Evolutionary conservation across 1,140 invertebrate species (phyloP).

Genomic region (Probaryconus sp.): DNA sequence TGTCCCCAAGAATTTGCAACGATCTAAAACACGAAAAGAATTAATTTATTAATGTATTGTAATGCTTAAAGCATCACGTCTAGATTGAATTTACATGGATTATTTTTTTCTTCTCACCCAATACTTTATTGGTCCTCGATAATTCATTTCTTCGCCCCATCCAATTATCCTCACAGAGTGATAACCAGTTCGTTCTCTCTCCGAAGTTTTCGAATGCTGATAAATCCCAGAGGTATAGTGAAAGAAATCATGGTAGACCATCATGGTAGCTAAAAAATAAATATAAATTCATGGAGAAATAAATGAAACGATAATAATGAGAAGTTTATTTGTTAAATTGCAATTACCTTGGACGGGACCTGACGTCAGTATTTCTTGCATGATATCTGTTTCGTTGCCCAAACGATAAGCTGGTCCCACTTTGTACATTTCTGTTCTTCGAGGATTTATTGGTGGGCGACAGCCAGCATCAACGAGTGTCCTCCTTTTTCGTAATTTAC

Average conservation of each 20-base stretch:
- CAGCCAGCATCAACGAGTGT: constrained; percentile 79
- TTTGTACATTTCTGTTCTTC: constrained; percentile 83
- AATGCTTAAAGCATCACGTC: no score
- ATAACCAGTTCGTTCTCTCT: constrained; percentile 82
- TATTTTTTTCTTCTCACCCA: constrained; percentile 84
- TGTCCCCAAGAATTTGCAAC: constrained; percentile 94
- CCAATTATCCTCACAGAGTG: constrained; percentile 95
- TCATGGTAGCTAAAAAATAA: constrained; percentile 86
- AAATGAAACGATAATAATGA: not conserved
- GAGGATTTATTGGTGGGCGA: constrained; percentile 68
- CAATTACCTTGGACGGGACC: constrained; percentile 95
- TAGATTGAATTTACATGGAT: not conserved
- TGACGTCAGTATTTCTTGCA: constrained; percentile 92
- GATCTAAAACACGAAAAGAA: constrained; percentile 80
- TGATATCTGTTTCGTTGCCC: constrained; percentile 88
- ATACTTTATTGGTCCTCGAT: constrained; percentile 83
- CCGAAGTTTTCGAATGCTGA: constrained; percentile 80
- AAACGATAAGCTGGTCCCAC: constrained; percentile 92
- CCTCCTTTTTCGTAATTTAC: constrained; percentile 78
- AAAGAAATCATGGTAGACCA: constrained; percentile 94
- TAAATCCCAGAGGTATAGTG: constrained; percentile 91
- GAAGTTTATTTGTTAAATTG: constrained; percentile 8
- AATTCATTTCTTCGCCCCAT: constrained; percentile 88
- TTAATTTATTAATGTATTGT: not conserved
- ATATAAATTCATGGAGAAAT: not conserved